Evolutionary conservation across 2,113 vertebrate genomes (phyloP).

Genomic region (Felis chaus): DNA sequence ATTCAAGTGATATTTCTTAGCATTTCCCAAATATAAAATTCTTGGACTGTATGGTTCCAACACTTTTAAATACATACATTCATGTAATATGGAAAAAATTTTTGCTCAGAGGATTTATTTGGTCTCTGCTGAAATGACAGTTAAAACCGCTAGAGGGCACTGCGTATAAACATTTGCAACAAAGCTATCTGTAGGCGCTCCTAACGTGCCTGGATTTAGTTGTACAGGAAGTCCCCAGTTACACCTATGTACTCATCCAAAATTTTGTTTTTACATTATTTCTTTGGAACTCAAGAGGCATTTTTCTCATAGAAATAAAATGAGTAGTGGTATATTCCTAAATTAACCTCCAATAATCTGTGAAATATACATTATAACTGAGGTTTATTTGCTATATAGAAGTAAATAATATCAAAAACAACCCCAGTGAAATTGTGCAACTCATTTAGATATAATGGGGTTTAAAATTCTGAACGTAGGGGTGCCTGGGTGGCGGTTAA

Average conservation of each 20-base stretch:
- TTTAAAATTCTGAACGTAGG: background rate
- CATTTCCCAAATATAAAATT: background rate
- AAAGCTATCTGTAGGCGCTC: background rate
- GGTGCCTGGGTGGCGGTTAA: too few species aligned
- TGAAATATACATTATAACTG: background rate
- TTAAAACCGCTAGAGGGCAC: constrained; percentile 81
- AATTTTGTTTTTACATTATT: constrained; percentile 40
- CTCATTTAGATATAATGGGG: background rate
- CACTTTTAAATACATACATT: background rate
- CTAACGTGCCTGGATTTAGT: background rate
- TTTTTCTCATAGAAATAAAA: constrained; percentile 52
- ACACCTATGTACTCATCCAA: background rate
- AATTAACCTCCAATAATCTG: background rate
- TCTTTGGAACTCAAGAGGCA: background rate
- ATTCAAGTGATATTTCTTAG: background rate
- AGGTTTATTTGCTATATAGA: background rate
- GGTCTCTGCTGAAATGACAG: constrained; percentile 38
- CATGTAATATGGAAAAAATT: background rate
- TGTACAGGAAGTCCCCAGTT: background rate
- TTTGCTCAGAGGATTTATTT: background rate
- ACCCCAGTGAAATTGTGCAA: background rate
- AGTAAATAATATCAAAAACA: background rate
- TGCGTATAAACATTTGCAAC: constrained; percentile 78
- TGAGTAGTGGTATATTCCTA: background rate
- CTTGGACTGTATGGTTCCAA: background rate